Conservation (phyloP, 2,797 vertebrate genomes). For the Amniataba percoides region DNA sequence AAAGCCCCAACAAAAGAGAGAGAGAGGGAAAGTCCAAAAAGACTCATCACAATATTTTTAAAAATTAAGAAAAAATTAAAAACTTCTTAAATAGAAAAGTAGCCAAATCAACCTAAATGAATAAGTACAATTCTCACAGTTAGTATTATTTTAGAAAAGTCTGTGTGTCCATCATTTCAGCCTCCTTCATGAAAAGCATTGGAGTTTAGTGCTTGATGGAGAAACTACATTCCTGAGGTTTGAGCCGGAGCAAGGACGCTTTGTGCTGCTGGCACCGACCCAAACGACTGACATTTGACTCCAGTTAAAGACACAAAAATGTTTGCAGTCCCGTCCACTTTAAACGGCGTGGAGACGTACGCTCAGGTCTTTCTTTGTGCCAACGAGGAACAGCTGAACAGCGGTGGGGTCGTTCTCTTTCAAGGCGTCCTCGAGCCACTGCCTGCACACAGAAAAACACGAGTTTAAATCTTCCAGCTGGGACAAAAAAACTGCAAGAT, state of each 20-base stretch:
- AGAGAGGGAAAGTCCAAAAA: background rate
- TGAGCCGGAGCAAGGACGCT: slow-evolving; percentile 37
- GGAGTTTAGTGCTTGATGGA: slow-evolving; percentile 30
- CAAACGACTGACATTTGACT: slow-evolving; percentile 52
- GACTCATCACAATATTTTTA: background rate
- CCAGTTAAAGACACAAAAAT: slow-evolving; percentile 35
- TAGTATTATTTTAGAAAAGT: slow-evolving; percentile 1
- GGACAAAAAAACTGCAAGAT: background rate
- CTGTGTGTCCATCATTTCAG: slow-evolving; percentile 4
- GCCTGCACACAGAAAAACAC: slow-evolving; percentile 71
- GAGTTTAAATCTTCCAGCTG: background rate
- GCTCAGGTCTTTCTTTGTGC: slow-evolving; percentile 96
- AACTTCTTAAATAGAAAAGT: background rate
- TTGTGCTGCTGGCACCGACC: slow-evolving; percentile 35
- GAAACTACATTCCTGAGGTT: slow-evolving; percentile 69
- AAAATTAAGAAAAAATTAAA: background rate
- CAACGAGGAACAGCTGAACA: slow-evolving; percentile 94
- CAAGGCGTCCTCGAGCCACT: slow-evolving; percentile 93
- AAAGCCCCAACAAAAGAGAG: background rate
- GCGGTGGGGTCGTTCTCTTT: slow-evolving; percentile 94
- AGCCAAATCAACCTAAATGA: too few relatives aligned
- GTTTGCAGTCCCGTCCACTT: slow-evolving; percentile 18
- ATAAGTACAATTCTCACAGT: too few relatives aligned
- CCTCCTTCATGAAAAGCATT: slow-evolving; percentile 17
- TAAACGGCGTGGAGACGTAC: slow-evolving; percentile 82